These are phyloP conservation scores for Hoplostethus mediterraneus DNA, from an alignment of 2,797 vertebrate species.

Conservation along the genomic window DNA sequence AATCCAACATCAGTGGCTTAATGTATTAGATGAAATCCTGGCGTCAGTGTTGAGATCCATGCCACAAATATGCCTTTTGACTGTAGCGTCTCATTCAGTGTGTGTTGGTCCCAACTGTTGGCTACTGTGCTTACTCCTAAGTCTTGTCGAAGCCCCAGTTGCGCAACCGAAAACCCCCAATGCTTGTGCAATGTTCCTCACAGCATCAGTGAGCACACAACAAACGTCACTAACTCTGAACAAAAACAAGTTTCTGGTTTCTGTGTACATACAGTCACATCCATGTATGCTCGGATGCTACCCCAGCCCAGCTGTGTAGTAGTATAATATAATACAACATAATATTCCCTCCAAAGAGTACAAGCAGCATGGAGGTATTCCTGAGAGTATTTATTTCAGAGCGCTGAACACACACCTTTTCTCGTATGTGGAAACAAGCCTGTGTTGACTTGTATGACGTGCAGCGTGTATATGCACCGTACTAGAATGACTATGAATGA, in stretches of 20 bases:
- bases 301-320: not conserved
- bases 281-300: not conserved
- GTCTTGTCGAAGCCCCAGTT: not conserved
- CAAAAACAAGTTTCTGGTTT: not conserved
- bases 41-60: not conserved
- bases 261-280: not conserved
- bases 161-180: not conserved
- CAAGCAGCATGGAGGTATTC: too few relatives aligned
- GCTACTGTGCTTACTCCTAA: not conserved
- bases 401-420: too few relatives aligned
- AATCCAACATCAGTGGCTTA: slow-evolving; percentile 2
- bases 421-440: too few relatives aligned
- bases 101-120: not conserved
- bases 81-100: not conserved
- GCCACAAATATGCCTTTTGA: not conserved
- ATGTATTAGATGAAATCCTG: slow-evolving; percentile 5
- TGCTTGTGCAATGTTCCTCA: not conserved
- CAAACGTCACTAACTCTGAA: not conserved
- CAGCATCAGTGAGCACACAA: not conserved
- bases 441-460: too few relatives aligned
- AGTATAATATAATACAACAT: too few relatives aligned
- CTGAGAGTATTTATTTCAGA: too few relatives aligned
- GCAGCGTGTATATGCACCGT: too few relatives aligned
- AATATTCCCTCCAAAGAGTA: not conserved
- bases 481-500: too few relatives aligned